Evolutionary conservation across 2,113 vertebrate species (phyloP).

Genomic region (Puffinus mauretanicus): DNA sequence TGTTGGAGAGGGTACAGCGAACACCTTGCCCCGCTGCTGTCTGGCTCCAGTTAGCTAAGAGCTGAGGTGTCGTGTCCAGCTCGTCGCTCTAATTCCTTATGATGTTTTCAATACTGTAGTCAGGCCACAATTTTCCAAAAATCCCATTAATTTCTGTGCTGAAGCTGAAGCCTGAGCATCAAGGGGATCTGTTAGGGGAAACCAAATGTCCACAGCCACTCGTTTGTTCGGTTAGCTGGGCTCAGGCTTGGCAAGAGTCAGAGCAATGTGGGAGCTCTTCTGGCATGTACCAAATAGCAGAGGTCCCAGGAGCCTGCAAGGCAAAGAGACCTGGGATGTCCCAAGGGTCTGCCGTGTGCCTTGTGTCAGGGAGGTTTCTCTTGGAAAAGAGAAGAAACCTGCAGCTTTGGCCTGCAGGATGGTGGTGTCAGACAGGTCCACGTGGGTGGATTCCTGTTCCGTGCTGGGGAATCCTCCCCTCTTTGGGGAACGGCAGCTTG

Average conservation of each 20-base stretch:
- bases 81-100: neutral
- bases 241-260: neutral
- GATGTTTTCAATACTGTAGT: neutral
- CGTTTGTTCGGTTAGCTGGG: neutral
- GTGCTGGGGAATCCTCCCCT: neutral
- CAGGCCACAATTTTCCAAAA: neutral
- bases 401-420: neutral
- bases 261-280: neutral
- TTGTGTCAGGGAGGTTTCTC: neutral
- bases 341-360: neutral
- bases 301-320: neutral
- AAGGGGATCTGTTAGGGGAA: neutral
- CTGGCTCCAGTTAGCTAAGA: neutral
- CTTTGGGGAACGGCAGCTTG: rapidly evolving
- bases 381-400: neutral
- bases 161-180: neutral
- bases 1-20: neutral
- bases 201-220: neutral
- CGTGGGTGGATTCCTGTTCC: neutral
- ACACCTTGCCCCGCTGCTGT: neutral
- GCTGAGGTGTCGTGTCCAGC: neutral
- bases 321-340: neutral
- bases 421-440: neutral
- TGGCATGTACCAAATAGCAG: neutral
- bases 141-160: neutral